Conservation (phyloP, 2,113 vertebrate species). For the Ardeotis arabs region DNA sequence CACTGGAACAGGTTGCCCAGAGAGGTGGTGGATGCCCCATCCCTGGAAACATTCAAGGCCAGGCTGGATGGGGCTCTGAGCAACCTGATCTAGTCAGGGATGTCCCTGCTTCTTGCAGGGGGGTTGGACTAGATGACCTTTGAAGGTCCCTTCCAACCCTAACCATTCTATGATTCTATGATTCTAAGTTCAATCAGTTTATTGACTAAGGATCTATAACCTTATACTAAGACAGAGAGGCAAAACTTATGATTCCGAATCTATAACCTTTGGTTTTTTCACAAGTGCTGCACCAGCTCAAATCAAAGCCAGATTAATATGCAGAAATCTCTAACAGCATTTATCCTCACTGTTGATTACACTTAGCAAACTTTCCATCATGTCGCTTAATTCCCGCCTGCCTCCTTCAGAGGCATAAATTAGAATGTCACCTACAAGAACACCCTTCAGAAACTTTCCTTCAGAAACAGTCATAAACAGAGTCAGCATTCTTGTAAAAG, state of each 20-base stretch:
- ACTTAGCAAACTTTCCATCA: slow-evolving; percentile 62
- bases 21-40: too few relatives aligned
- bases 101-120: too few relatives aligned
- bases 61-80: too few relatives aligned
- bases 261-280: background rate
- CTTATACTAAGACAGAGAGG: background rate
- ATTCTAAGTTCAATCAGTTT: background rate
- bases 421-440: slow-evolving; percentile 47
- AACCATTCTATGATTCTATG: too few relatives aligned
- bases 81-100: too few relatives aligned
- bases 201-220: background rate
- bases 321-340: slow-evolving; percentile 41
- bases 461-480: background rate
- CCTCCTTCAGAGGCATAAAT: slow-evolving; percentile 39
- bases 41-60: too few relatives aligned
- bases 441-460: slow-evolving; percentile 36
- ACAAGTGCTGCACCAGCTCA: background rate
- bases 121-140: too few relatives aligned
- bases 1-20: too few relatives aligned
- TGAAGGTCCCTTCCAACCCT: too few relatives aligned
- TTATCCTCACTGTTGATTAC: slow-evolving; percentile 54
- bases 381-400: slow-evolving; percentile 40
- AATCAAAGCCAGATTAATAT: slow-evolving; percentile 58
- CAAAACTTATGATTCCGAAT: slow-evolving; percentile 8
- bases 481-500: background rate